Evolutionary conservation across 2,113 vertebrate genomes (phyloP), one percentile per base, ranked within the genome.

Genomic region (Apteryx owenii): DNA sequence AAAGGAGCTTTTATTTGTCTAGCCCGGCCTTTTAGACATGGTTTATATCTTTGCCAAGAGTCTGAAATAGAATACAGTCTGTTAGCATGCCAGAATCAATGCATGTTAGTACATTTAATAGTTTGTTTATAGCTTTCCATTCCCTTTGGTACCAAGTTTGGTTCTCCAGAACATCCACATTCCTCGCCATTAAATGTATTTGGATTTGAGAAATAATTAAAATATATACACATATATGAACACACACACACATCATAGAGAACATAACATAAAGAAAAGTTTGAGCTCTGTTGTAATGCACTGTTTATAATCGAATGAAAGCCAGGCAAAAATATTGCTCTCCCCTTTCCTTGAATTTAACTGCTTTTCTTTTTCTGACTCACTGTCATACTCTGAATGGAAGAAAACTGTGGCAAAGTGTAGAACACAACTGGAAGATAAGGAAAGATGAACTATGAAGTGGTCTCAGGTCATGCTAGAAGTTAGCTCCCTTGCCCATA

Each of bases 1-100:
- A 94, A 78, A 54, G 18, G 58, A 90, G 38, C 51, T 72, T 68
- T 79, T n/a, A 60, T 46, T 95, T 65, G 21, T 51, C 89, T 54
- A 84, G 40, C 4, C 50, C 26, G 25, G 44, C 53, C 29, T 93
- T 81, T 95, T 75, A 50, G 60, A 70, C 15, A 71, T 3, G 23
- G 50, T 4, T 75, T 76, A 36, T 18, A 44, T 54, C 80, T 56
- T 94, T 61, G 33, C 50, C 46, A 87, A 53, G 61, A 44, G 19
- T 23, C 42, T 0, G 1, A 81, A 84, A 84, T 10, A 86, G 26
- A 61, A 73, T 44, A 56, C 5, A 78, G 25, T 26, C 50, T 60
- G 56, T 60, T 60, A 89, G 29, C 54, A 60, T 48, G 33, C n/a
- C 50, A 81, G 50, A 92, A 81, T 40, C 77, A 54, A 12, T 19